These are phyloP conservation scores for Pristionchus exspectatus DNA, from an alignment of 2,888 invertebrate genomes.

Conservation along the genomic window DNA sequence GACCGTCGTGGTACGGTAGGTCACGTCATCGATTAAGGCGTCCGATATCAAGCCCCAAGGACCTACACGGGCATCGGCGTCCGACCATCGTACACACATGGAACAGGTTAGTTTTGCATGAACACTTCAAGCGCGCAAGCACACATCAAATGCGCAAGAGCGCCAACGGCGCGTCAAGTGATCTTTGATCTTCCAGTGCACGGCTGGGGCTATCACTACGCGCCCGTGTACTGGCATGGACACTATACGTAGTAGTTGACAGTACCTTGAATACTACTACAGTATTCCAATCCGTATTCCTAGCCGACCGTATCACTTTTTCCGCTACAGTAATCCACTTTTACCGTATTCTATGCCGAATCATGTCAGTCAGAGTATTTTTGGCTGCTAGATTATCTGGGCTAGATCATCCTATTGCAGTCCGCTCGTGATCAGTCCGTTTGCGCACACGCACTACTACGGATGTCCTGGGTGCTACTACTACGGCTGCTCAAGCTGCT, in stretches of 20 bases:
- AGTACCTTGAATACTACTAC: background rate
- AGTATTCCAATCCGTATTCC: background rate
- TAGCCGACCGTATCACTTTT: too few species aligned
- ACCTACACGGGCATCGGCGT: background rate
- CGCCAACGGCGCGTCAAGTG: background rate
- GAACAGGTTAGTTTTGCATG: background rate
- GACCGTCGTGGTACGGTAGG: background rate
- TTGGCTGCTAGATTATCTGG: too few species aligned
- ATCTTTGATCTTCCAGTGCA: conserved; percentile 37
- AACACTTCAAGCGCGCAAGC: too few species aligned
- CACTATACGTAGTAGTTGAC: background rate
- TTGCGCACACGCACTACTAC: background rate
- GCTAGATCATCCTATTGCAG: too few species aligned
- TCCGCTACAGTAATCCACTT: too few species aligned
- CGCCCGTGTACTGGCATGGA: conserved; percentile 15
- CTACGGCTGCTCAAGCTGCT: background rate
- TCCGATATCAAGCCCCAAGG: background rate
- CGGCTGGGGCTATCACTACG: background rate
- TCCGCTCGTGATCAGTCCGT: background rate
- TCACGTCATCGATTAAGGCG: background rate
- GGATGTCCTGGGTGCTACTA: background rate
- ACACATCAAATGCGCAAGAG: too few species aligned
- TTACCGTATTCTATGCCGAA: too few species aligned
- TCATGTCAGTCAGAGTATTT: too few species aligned
- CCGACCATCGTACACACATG: background rate